A percentile compares a stretch with the other conserved stretches of the same genome.
These are phyloP conservation scores for Caenorhabditis inopinata DNA, from an alignment of 1,140 invertebrate species.

Conservation along the genomic window DNA sequence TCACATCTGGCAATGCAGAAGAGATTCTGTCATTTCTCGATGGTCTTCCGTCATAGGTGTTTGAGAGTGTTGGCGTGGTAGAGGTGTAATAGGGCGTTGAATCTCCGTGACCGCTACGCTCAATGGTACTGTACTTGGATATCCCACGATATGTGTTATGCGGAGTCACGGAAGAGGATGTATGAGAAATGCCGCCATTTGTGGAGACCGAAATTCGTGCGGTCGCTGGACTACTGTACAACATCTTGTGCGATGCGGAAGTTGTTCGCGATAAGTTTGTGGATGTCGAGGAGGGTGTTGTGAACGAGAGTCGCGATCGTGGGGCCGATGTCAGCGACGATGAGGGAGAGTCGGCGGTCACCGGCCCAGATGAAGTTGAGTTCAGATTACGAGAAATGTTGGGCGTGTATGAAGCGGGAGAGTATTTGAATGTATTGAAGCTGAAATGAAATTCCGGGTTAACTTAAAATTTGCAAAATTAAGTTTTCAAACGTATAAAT, in stretches of 20 bases:
- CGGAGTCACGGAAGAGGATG: background rate
- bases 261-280: slow-evolving; percentile 4
- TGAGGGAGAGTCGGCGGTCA: background rate
- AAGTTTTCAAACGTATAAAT: too few relatives aligned
- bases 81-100: background rate
- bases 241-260: background rate
- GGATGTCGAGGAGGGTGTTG: background rate
- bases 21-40: slow-evolving; percentile 1
- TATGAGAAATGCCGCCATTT: slow-evolving; percentile 4
- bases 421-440: slow-evolving; percentile 31
- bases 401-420: slow-evolving; percentile 3
- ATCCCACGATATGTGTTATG: slow-evolving; percentile 20
- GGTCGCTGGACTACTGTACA: slow-evolving; percentile 20
- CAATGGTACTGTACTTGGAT: slow-evolving; percentile 25
- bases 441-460: background rate
- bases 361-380: slow-evolving; percentile 1
- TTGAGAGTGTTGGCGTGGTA: background rate
- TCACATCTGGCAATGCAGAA: background rate
- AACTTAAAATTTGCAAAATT: too few relatives aligned
- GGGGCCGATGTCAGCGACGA: background rate
- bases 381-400: slow-evolving; percentile 31
- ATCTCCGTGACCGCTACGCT: background rate
- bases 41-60: background rate
- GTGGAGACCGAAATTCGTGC: slow-evolving; percentile 8
- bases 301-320: slow-evolving; percentile 2